Percentiles rank a stretch among this genome's conserved stretches.
Conservation (phyloP, 2,113 vertebrate genomes). For the Colaptes auratus region DNA sequence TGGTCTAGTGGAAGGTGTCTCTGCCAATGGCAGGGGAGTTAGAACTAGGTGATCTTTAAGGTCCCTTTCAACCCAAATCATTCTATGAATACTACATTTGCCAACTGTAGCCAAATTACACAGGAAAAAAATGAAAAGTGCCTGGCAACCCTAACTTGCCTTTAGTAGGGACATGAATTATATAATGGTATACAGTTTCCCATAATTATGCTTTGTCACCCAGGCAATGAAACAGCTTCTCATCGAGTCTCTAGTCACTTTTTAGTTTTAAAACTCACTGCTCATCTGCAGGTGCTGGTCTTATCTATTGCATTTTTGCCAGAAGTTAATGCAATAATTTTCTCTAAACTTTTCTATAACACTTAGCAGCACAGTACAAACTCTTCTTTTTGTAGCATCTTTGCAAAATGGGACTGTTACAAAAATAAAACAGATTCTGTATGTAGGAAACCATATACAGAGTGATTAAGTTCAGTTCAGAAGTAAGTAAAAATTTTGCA, state of each 20-base stretch:
- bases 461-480: not conserved
- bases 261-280: not conserved
- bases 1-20: too few relatives aligned
- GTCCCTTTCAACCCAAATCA: too few relatives aligned
- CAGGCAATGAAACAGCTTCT: not conserved
- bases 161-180: not conserved
- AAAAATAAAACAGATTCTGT: not conserved
- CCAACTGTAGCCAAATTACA: not conserved
- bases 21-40: too few relatives aligned
- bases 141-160: not conserved
- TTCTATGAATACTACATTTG: not conserved
- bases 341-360: not conserved
- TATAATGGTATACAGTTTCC: not conserved
- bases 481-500: too few relatives aligned
- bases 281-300: not conserved
- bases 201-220: not conserved
- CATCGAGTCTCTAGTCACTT: not conserved
- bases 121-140: not conserved
- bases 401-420: not conserved
- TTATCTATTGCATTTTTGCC: not conserved
- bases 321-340: not conserved
- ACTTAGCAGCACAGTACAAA: not conserved
- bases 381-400: not conserved
- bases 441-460: not conserved
- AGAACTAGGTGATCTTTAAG: too few relatives aligned